Evolutionary conservation across 2,888 invertebrate species (phyloP), one percentile per base, ranked within the genome.

Genomic region (Galeopsomyia nigrocyanea): DNA sequence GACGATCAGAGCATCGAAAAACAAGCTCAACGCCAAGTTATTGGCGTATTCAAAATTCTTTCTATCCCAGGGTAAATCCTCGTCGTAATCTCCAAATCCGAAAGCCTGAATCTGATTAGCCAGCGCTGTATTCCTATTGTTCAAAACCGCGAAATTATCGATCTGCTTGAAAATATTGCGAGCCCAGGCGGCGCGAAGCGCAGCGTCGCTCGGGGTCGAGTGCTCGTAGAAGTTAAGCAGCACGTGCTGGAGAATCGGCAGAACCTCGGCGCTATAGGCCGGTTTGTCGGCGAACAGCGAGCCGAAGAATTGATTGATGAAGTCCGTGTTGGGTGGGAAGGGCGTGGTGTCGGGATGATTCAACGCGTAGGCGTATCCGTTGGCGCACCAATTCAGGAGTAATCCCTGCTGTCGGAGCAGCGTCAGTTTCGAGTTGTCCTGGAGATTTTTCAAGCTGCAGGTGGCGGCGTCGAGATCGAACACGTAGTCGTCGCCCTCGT

Each of bases 381-480:
- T 47, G 16, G 74, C 68, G 64, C 77, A 22, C 78, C 77, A 74
- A 50, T 84, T 64, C 21, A 88, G 81, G 9, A 88, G 80, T 64
- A 87, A 87, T 3, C 88, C 87, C 65, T 90, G 89, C 81, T 92
- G 91, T 75, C 88, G 89, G 3, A 90, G 85, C 39, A 89, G 81
- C 80, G 89, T 89, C 39, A 89, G 81, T 2, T 82, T 80, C 0
- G 90, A 89, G 82, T 90, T 87, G 3, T 86, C 84, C 67, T 88
- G 87, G n/a, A 92, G 81, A 53, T 89, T 88, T 77, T 83, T 77
- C 1, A 88, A 82, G 53, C 79, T 83, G 71, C 87, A 79, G 1
- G 88, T 89, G 0, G 79, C 77, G 1, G 84, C 78, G 70, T 81
- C 74, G 17, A 82, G 77, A 75, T 83, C 80, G 31, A 84, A 80